Percentiles rank a stretch among this genome's conserved stretches.
Conservation (phyloP, 1,140 invertebrate genomes). For the Drosophila mayri region DNA sequence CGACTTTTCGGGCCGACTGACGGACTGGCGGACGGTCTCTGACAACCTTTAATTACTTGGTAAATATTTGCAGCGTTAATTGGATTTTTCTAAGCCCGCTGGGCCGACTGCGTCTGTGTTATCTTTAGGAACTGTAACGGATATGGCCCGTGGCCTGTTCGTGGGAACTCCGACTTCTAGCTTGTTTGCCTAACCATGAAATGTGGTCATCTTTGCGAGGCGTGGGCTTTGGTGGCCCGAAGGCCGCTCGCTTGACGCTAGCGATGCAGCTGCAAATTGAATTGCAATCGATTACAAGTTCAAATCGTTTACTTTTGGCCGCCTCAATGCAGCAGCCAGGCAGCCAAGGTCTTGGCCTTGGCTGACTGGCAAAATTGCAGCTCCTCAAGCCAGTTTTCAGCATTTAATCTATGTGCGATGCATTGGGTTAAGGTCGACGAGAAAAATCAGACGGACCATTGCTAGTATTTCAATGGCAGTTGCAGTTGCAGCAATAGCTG, state of each 20-base stretch:
- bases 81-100: conserved; percentile 55
- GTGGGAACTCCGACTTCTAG: conserved; percentile 43
- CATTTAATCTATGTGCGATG: conserved; percentile 78
- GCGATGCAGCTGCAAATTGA: conserved; percentile 71
- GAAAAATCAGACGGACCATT: conserved; percentile 69
- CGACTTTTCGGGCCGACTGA: conserved; percentile 33
- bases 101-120: neutral
- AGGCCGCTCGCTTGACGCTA: neutral
- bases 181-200: conserved; percentile 59
- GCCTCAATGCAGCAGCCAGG: conserved; percentile 70
- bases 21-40: neutral
- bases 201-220: conserved; percentile 36
- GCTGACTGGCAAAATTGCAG: conserved; percentile 79
- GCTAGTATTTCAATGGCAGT: conserved; percentile 18
- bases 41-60: conserved; percentile 72
- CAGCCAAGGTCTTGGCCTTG: conserved; percentile 73
- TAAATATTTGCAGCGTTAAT: conserved; percentile 80
- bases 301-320: conserved; percentile 80
- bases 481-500: conserved; percentile 4
- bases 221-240: neutral
- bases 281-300: conserved; percentile 82
- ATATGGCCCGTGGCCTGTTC: conserved; percentile 34
- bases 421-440: conserved; percentile 84
- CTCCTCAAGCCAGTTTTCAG: conserved; percentile 79
- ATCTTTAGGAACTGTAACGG: conserved; percentile 56